Conservation (phyloP, 2,113 vertebrate genomes). For the Ranitomeya variabilis region DNA sequence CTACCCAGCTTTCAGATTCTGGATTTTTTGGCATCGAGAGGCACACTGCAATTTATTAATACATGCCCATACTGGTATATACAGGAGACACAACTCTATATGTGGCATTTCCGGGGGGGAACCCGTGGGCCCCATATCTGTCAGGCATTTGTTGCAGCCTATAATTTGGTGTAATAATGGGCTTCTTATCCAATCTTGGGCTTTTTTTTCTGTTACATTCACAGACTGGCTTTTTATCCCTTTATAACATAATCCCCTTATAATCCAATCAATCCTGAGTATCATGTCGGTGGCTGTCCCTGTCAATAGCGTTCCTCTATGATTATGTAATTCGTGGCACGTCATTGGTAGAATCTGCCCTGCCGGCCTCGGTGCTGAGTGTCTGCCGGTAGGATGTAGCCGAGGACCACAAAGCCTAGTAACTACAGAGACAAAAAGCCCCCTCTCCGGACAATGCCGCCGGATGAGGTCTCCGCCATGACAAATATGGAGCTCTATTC, state of each 20-base stretch:
- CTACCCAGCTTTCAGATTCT: too few relatives aligned
- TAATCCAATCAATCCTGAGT: conserved; percentile 72
- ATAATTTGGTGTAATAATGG: conserved; percentile 23
- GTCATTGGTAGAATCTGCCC: not conserved
- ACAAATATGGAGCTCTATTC: not conserved
- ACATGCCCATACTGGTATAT: not conserved
- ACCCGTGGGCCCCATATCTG: not conserved
- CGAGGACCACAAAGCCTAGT: not conserved
- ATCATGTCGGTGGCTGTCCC: conserved; percentile 64
- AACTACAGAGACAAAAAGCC: not conserved
- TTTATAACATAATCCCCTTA: conserved; percentile 69
- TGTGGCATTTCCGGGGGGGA: not conserved
- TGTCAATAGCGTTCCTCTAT: conserved; percentile 61
- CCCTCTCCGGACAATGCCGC: not conserved
- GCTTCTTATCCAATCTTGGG: conserved; percentile 58
- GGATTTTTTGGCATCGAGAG: too few relatives aligned
- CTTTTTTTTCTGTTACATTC: conserved; percentile 61
- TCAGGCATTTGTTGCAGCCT: not conserved
- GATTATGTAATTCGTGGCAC: conserved; percentile 59
- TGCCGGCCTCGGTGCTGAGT: not conserved
- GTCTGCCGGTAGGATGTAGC: not conserved
- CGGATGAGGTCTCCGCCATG: not conserved
- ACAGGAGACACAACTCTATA: not conserved
- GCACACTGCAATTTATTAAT: too few relatives aligned
- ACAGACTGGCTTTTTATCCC: conserved; percentile 66